Evolutionary conservation across 2,797 vertebrate species (phyloP), one percentile per base, ranked within the genome.

Genomic region (Pelodytes ibericus): DNA sequence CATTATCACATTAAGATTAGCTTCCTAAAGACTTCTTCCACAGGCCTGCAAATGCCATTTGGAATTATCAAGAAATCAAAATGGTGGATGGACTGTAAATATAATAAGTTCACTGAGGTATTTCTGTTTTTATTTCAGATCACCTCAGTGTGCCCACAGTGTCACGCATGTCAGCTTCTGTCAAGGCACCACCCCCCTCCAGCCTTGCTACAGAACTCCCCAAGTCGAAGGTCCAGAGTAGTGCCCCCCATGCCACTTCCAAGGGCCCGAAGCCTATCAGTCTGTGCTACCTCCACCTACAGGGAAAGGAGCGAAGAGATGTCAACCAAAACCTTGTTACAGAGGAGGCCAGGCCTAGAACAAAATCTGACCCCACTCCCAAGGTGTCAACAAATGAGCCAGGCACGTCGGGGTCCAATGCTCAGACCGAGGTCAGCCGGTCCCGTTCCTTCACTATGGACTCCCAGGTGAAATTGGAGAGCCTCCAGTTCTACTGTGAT

Each of bases 241-340:
- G 72, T 73, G 49, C 82, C 61, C 72, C 41, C 60, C 20, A 89
- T 30, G 31, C 91, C 73, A 88, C 89, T 59, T 89, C 94, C 66
- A 85, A 92, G 53, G 92, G 95, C 86, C 89, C 96, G 79, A 95
- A 98, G 89, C 95, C 97, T 89, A 90, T 98, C 88, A 93, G 95
- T 85, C 92, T 98, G 87, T 99, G 97, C 90, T 97, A 98, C 88
- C 91, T 98, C 86, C 96, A 99, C 86, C 93, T 98, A 87, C 95
- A 88, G 85, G 96, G 84, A 95, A 96, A 95, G 94, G 84, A 96
- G 96, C 86, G 92, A 95, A 93, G 92, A 0, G 96, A 99, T 84
- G 93, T 97, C 88, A 98, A 99, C 22, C 94, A 99, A 90, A 99
- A 99, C 89, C 91, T 97, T 84, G 95, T 99, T 83, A 93, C 94